These are phyloP conservation scores for Silurus meridionalis DNA, from an alignment of 2,113 vertebrate genomes.

Conservation along the genomic window DNA sequence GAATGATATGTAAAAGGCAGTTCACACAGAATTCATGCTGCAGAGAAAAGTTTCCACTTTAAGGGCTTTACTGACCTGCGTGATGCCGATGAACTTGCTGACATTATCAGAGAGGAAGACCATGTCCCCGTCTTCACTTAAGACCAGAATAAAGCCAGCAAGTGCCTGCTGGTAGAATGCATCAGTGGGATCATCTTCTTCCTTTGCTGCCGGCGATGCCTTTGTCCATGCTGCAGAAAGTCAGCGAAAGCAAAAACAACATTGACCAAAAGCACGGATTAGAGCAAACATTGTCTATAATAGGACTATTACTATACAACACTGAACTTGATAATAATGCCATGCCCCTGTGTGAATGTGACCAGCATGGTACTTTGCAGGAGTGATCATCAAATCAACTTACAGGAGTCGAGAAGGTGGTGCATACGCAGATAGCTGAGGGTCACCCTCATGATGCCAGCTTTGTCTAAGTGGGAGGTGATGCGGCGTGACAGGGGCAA, in stretches of 20 bases:
- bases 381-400: constrained; percentile 24
- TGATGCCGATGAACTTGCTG: constrained; percentile 82
- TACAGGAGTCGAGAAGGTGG: constrained; percentile 73
- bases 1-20: neutral
- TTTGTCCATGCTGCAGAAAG: constrained; percentile 30
- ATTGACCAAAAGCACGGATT: neutral
- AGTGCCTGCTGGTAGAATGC: constrained; percentile 79
- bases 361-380: neutral
- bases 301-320: neutral
- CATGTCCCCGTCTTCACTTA: constrained; percentile 84
- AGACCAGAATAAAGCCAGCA: constrained; percentile 84
- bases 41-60: neutral
- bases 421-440: constrained; percentile 86
- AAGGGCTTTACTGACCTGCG: constrained; percentile 72
- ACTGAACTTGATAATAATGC: neutral
- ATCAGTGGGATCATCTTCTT: constrained; percentile 71
- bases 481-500: constrained; percentile 83
- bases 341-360: neutral
- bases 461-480: constrained; percentile 86
- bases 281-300: neutral
- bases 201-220: neutral
- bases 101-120: constrained; percentile 86
- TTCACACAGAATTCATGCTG: neutral
- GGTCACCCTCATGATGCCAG: constrained; percentile 85
- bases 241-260: neutral